Evolutionary conservation across 2,113 vertebrate species (phyloP).

Genomic region (Saguinus midas): DNA sequence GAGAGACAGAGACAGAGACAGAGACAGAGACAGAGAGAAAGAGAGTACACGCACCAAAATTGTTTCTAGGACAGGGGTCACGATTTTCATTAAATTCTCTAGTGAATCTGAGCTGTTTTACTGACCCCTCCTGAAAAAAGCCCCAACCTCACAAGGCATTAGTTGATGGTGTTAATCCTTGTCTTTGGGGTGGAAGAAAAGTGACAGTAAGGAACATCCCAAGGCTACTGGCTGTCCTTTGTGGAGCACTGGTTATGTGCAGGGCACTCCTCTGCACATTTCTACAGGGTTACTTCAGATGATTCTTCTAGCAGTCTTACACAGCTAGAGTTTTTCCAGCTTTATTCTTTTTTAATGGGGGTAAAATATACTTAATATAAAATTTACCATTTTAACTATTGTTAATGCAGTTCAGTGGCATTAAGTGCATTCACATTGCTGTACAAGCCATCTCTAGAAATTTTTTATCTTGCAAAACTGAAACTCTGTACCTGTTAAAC

Average conservation of each 20-base stretch:
- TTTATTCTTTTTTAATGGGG: neutral
- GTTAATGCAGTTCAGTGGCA: neutral
- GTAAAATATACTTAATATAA: neutral
- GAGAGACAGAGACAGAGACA: too few relatives aligned
- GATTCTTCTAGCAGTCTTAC: neutral
- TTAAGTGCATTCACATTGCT: neutral
- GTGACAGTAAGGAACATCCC: neutral
- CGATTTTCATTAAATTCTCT: neutral
- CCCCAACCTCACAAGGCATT: neutral
- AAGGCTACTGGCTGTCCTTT: too few relatives aligned
- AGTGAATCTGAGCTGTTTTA: neutral
- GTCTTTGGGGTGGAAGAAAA: neutral
- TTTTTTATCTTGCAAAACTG: neutral
- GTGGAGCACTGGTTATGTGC: fast-evolving
- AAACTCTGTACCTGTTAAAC: neutral
- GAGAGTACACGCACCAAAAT: fast-evolving
- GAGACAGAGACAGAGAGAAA: neutral
- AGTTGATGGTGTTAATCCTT: neutral
- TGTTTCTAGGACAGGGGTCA: neutral
- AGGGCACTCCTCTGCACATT: neutral
- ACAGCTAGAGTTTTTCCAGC: neutral
- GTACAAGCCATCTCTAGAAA: neutral
- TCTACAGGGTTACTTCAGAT: neutral
- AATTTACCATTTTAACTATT: neutral
- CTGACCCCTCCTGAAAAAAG: neutral